A percentile compares a stretch with the other conserved stretches of the same genome.
Evolutionary conservation across 2,797 vertebrate species (phyloP).

Genomic region (Geotrypetes seraphini): DNA sequence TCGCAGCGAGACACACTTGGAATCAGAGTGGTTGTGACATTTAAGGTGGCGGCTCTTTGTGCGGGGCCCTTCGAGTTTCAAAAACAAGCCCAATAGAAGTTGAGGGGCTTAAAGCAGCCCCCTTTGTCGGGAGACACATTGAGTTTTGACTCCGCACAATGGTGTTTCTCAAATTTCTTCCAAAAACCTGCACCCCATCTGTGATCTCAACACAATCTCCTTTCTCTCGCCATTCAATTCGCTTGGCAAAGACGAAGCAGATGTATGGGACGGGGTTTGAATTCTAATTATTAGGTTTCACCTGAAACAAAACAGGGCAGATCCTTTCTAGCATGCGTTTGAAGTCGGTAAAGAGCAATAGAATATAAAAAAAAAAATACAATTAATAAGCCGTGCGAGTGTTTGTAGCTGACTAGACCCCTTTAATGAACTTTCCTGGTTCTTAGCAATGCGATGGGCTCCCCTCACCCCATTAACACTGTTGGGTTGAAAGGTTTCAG

Average conservation of each 20-base stretch:
- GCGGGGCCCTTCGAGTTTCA: conserved; percentile 88
- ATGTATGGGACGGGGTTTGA: conserved; percentile 79
- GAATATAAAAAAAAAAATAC: conserved; percentile 48
- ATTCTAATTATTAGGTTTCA: conserved; percentile 80
- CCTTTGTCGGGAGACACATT: conserved; percentile 81
- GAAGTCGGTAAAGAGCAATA: conserved; percentile 38
- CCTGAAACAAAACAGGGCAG: conserved; percentile 57
- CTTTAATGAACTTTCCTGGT: conserved; percentile 35
- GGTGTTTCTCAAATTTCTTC: conserved; percentile 95
- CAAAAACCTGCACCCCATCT: conserved; percentile 94
- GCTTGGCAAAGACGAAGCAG: conserved; percentile 78
- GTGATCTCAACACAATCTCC: conserved; percentile 89
- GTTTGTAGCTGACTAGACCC: conserved; percentile 37
- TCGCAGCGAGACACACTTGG: conserved; percentile 54
- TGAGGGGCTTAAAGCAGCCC: conserved; percentile 77
- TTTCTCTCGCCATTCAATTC: conserved; percentile 68
- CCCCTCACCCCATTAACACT: too few relatives aligned
- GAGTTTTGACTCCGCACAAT: conserved; percentile 96
- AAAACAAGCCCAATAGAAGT: conserved; percentile 92
- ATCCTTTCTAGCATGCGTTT: conserved; percentile 46
- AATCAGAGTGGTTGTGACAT: conserved; percentile 73
- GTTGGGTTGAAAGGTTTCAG: too few relatives aligned
- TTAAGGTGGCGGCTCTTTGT: conserved; percentile 82
- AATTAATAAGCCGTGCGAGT: conserved; percentile 42
- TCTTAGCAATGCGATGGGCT: conserved; percentile 15